Percentiles rank a stretch among this genome's conserved stretches.
Conservation (phyloP, 2,797 vertebrate genomes). For the Cercopithecus petaurista region DNA sequence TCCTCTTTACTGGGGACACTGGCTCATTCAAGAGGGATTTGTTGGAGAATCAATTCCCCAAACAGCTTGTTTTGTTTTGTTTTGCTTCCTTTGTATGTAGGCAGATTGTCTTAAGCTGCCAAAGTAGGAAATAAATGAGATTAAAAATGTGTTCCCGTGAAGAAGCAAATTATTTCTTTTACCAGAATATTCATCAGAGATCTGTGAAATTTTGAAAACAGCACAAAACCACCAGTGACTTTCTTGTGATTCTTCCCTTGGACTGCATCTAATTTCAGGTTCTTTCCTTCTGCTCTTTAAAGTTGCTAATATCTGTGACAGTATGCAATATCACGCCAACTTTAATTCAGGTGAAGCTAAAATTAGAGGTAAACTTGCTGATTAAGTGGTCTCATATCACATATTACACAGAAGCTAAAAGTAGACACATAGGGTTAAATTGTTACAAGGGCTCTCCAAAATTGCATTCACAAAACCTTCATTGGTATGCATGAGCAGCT, state of each 20-base stretch:
- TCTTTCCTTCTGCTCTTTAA: conserved; percentile 17
- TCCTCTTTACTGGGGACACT: conserved; percentile 61
- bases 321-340: conserved; percentile 48
- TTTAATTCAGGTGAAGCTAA: conserved; percentile 70
- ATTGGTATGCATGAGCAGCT: conserved; percentile 67
- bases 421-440: conserved; percentile 59
- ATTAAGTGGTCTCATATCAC: conserved; percentile 70
- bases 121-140: conserved; percentile 70
- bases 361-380: conserved; percentile 69
- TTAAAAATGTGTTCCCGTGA: conserved; percentile 64
- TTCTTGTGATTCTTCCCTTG: conserved; percentile 56
- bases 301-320: conserved; percentile 26
- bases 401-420: conserved; percentile 63
- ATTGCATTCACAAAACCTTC: conserved; percentile 71
- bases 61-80: conserved; percentile 69
- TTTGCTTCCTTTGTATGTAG: conserved; percentile 65
- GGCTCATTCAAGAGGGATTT: conserved; percentile 61
- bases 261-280: conserved; percentile 45
- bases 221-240: conserved; percentile 42
- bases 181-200: conserved; percentile 73
- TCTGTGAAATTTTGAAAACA: conserved; percentile 67
- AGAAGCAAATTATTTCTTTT: conserved; percentile 64
- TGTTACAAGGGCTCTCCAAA: conserved; percentile 63
- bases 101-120: conserved; percentile 72
- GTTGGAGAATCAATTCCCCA: conserved; percentile 43